Evolutionary conservation across 2,797 vertebrate genomes (phyloP).

Genomic region (Epinephelus coioides): DNA sequence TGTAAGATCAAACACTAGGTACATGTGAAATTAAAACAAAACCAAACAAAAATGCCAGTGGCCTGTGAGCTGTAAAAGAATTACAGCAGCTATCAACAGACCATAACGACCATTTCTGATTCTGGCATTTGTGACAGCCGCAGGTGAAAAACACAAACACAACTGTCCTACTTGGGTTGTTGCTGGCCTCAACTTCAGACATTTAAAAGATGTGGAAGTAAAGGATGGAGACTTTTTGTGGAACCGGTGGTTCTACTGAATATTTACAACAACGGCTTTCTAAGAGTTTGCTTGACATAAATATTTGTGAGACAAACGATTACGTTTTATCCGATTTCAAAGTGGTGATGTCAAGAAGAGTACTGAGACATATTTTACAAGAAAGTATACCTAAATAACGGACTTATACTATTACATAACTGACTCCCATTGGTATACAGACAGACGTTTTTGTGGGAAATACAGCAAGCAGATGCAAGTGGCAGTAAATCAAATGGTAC

Average conservation of each 20-base stretch:
- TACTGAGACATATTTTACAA: neutral
- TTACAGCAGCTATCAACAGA: slow-evolving; percentile 23
- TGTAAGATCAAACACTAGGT: neutral
- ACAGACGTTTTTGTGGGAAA: neutral
- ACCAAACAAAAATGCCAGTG: neutral
- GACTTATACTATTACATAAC: slow-evolving; percentile 13
- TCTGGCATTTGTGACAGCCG: neutral
- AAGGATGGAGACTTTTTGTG: slow-evolving; percentile 1
- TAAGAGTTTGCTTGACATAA: slow-evolving; percentile 16
- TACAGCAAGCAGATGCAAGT: neutral
- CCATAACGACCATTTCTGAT: slow-evolving; percentile 9
- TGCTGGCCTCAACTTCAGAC: slow-evolving; percentile 3
- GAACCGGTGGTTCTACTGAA: slow-evolving; percentile 1
- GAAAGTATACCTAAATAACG: neutral
- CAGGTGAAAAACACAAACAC: slow-evolving; percentile 25
- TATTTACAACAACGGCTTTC: slow-evolving; percentile 10
- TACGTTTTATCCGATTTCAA: slow-evolving; percentile 13
- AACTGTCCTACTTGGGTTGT: neutral
- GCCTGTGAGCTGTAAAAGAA: slow-evolving; percentile 3
- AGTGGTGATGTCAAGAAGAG: neutral
- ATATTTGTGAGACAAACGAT: slow-evolving; percentile 45
- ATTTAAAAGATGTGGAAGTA: slow-evolving; percentile 5
- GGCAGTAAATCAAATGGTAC: neutral
- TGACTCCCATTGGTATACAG: neutral
- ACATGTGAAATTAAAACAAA: slow-evolving; percentile 7